These are phyloP conservation scores for Capromys pilorides DNA, from an alignment of 2,797 vertebrate species.

Conservation along the genomic window DNA sequence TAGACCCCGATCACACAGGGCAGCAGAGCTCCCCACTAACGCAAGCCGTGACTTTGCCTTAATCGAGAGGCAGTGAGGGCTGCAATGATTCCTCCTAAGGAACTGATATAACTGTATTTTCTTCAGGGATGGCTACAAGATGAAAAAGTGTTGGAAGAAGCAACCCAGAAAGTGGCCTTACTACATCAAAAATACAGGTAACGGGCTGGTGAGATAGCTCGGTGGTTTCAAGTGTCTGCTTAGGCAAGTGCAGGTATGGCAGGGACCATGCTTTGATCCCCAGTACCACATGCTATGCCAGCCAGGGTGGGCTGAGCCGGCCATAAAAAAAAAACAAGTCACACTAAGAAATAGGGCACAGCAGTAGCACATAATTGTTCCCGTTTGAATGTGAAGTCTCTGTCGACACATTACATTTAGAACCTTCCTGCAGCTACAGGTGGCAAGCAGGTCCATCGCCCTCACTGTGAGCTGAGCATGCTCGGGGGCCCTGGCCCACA, in stretches of 20 bases:
- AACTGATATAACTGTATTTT: slow-evolving; percentile 60
- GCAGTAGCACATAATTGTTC: neutral
- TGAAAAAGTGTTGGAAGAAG: slow-evolving; percentile 96
- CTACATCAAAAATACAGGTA: slow-evolving; percentile 97
- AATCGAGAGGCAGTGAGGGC: neutral
- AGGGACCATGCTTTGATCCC: no score
- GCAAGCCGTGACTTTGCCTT: neutral
- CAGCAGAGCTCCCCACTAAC: neutral
- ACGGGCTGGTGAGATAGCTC: no score
- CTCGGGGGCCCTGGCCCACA: no score
- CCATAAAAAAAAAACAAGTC: slow-evolving; percentile 89
- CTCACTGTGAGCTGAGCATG: accelerated
- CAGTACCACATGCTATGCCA: no score
- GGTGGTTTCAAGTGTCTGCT: no score
- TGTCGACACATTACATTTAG: neutral
- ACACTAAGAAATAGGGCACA: neutral
- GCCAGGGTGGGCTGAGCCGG: no score
- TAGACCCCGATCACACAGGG: neutral
- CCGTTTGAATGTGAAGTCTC: neutral
- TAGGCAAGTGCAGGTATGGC: no score
- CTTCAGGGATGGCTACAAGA: slow-evolving; percentile 96
- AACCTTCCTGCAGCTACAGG: accelerated
- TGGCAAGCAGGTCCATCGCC: neutral
- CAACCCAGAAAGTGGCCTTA: slow-evolving; percentile 96
- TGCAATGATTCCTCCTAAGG: neutral